Conservation (phyloP, 2,888 invertebrate genomes). For the Deroplatys truncata region DNA sequence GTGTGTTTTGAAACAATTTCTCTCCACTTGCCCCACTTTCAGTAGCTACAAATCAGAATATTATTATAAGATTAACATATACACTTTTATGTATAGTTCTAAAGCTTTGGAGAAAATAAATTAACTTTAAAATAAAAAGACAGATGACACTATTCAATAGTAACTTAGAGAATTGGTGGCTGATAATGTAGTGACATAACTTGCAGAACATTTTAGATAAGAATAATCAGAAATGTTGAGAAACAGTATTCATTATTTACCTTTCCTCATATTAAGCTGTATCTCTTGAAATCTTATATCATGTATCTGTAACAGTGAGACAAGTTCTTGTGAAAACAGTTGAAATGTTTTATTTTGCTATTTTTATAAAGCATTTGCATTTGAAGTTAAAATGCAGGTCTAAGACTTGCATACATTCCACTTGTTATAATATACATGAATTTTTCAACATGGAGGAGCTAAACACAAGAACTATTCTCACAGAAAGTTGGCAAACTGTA, state of each 20-base stretch:
- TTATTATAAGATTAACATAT: neutral
- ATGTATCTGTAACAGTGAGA: neutral
- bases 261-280: neutral
- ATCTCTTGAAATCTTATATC: neutral
- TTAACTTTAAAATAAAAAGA: neutral
- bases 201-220: neutral
- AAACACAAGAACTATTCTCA: neutral
- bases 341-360: neutral
- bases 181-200: no score
- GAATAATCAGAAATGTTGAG: neutral
- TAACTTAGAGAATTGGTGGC: neutral
- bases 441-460: neutral
- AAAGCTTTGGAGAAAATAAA: neutral
- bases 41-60: neutral
- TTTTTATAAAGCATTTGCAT: neutral
- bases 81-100: neutral
- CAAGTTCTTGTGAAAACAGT: neutral
- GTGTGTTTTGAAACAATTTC: neutral
- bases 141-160: no score
- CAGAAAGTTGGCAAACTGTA: neutral
- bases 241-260: neutral
- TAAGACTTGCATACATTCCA: neutral
- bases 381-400: neutral
- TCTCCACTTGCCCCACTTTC: neutral
- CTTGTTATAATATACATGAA: neutral